These are phyloP conservation scores for Aspidiotus rigidus DNA, from an alignment of 2,888 invertebrate species.

Conservation along the genomic window DNA sequence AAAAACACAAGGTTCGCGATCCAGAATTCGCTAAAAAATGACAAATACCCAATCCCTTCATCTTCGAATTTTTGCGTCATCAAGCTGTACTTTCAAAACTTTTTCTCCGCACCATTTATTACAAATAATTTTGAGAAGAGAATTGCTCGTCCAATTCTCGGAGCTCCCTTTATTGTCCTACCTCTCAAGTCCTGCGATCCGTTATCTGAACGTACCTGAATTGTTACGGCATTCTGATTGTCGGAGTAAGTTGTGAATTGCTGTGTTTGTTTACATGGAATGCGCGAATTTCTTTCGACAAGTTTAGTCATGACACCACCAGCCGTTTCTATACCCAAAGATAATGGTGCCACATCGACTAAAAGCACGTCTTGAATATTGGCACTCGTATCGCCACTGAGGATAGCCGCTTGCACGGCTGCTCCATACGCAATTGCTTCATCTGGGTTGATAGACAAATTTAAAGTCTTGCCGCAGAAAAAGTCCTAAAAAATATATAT, in stretches of 20 bases:
- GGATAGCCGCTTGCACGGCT: slow-evolving; percentile 86
- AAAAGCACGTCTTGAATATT: slow-evolving; percentile 64
- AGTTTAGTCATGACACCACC: slow-evolving; percentile 67
- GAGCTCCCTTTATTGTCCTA: too few species aligned
- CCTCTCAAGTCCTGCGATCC: too few species aligned
- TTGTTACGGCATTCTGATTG: slow-evolving; percentile 81
- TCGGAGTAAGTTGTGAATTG: slow-evolving; percentile 85
- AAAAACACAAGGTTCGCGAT: too few species aligned
- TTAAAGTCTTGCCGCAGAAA: slow-evolving; percentile 68
- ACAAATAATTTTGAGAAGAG: too few species aligned
- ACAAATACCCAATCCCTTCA: too few species aligned
- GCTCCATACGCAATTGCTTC: slow-evolving; percentile 91
- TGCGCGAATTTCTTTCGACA: slow-evolving; percentile 50
- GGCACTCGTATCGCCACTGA: slow-evolving; percentile 54
- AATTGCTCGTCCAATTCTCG: too few species aligned
- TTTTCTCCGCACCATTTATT: too few species aligned
- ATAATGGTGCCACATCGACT: slow-evolving; percentile 59
- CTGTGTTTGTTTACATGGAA: slow-evolving; percentile 51
- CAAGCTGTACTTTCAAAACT: too few species aligned
- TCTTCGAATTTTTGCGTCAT: too few species aligned
- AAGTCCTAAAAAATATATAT: slow-evolving; percentile 50
- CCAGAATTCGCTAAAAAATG: too few species aligned
- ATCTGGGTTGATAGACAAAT: slow-evolving; percentile 80
- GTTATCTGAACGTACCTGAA: slow-evolving; percentile 48
- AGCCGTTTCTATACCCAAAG: slow-evolving; percentile 67